Evolutionary conservation across 2,888 invertebrate species (phyloP), one percentile per base, ranked within the genome.

Genomic region (Steinernema carpocapsae): DNA sequence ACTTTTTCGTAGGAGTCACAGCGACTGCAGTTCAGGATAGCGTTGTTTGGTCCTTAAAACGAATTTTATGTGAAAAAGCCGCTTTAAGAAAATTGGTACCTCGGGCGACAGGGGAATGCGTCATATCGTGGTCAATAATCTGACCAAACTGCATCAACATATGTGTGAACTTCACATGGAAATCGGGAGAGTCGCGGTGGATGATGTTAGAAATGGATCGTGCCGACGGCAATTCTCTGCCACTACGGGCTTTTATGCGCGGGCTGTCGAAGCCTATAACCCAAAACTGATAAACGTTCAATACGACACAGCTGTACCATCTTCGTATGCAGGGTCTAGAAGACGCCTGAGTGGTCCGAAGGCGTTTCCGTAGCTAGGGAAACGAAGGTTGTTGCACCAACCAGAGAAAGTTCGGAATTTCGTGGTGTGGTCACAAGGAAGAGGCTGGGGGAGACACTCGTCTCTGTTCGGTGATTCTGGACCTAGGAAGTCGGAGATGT

Each of bases 121-220:
- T 95, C 72, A 97, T 90, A 88, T 96, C 96, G 89, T 96, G 96
- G 88, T 96, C 96, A 24, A 96, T 88, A 85, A 97, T 92, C 88
- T 96, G 95, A 0, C 94, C 95, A 85, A 92, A 95, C 89, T 95
- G 95, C 95, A 96, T 96, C 51, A 93, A 70, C 85, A 87, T 85
- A 70, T 88, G 87, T 17, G 87, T 85, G 80, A 85, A 87, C 73
- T 82, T 82, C 14, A 84, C 79, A 72, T 87, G 85, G 73, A 84
- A 80, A 14, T 79, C 76, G 2, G 79, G 82, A 46, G 79, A 75
- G 46, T 85, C 84, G 6, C 72, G 72, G 72, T 87, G 87, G 1
- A 87, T 80, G 12, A 77, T 73, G 70, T 85, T 85, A 6, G 85
- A 79, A 22, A 84, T 77, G 3, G 42, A 76, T n/a, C 86, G 74